These are phyloP conservation scores for Bombus polaris DNA, from an alignment of 1,140 invertebrate genomes.

Conservation along the genomic window DNA sequence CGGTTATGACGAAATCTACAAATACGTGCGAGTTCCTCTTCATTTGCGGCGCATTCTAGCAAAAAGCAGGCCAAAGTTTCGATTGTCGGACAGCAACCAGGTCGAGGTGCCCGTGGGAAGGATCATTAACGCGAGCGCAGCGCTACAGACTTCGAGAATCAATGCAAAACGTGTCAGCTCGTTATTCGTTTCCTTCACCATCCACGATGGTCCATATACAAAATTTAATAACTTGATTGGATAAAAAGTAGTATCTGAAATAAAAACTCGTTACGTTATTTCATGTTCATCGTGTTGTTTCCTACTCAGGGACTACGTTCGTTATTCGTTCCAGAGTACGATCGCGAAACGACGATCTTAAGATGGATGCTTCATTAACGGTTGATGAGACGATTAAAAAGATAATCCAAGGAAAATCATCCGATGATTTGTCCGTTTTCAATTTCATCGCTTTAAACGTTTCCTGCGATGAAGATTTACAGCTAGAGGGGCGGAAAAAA, in stretches of 20 bases:
- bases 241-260: neutral
- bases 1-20: conserved; percentile 30
- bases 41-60: neutral
- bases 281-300: too few relatives aligned
- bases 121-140: neutral
- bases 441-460: neutral
- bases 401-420: too few relatives aligned
- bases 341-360: neutral
- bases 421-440: neutral
- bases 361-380: neutral
- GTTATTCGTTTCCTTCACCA: neutral
- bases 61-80: neutral
- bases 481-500: neutral
- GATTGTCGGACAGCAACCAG: neutral
- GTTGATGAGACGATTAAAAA: too few relatives aligned
- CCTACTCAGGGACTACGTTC: too few relatives aligned
- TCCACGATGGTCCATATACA: neutral
- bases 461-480: neutral
- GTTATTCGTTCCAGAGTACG: too few relatives aligned
- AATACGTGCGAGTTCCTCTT: conserved; percentile 17
- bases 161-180: too few relatives aligned
- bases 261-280: too few relatives aligned
- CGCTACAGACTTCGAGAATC: neutral
- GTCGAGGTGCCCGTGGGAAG: neutral
- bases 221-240: neutral